Evolutionary conservation across 2,888 invertebrate genomes (phyloP).

Genomic region (Hemicrepidius hirtus): DNA sequence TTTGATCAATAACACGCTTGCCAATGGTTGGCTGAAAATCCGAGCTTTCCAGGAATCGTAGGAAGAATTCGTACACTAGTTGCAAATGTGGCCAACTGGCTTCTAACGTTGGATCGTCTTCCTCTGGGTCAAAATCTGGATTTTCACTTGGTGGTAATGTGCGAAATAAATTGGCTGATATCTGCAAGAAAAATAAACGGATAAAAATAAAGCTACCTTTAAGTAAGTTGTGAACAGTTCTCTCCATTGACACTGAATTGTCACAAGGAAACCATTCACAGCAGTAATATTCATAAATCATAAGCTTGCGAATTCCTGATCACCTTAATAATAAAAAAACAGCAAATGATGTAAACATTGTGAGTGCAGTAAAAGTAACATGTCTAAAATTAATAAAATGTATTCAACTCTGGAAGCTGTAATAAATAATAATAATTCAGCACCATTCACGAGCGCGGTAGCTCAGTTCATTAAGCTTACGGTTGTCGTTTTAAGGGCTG

Average conservation of each 20-base stretch:
- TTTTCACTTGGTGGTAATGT: slow-evolving; percentile 97
- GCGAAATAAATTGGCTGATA: slow-evolving; percentile 95
- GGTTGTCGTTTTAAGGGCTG: too few species aligned
- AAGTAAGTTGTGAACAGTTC: neutral
- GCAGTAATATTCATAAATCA: too few species aligned
- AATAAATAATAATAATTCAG: too few species aligned
- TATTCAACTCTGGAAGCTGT: too few species aligned
- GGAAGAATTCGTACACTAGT: slow-evolving; percentile 99
- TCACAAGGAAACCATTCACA: too few species aligned
- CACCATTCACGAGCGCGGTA: too few species aligned
- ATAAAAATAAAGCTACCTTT: neutral
- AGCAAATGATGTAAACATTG: neutral
- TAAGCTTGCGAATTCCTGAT: neutral
- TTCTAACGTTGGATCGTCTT: slow-evolving; percentile 99
- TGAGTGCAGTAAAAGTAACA: too few species aligned
- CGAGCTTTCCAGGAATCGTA: slow-evolving; percentile 97
- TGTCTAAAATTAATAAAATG: too few species aligned
- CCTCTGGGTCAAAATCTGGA: slow-evolving; percentile 99
- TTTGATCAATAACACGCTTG: slow-evolving; percentile 92
- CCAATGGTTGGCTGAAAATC: slow-evolving; percentile 97
- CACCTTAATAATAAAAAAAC: neutral
- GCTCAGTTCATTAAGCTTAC: too few species aligned
- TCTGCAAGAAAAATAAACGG: slow-evolving; percentile 58
- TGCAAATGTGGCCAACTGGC: slow-evolving; percentile 99
- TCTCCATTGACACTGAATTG: too few species aligned